Conservation (phyloP, 2,797 vertebrate genomes). For the Crenuchus spilurus region DNA sequence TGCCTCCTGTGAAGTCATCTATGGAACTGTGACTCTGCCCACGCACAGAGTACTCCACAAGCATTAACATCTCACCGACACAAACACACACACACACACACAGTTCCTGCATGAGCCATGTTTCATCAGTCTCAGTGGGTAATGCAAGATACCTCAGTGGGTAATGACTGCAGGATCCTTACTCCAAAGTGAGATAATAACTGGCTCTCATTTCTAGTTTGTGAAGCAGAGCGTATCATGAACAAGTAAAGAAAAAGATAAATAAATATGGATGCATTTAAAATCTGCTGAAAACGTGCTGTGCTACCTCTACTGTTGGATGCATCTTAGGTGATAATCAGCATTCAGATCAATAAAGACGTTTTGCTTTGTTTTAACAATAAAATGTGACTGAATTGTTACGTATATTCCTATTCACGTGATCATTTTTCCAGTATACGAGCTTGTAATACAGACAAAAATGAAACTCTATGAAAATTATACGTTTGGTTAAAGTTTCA, state of each 20-base stretch:
- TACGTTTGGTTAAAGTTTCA: no score
- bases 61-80: slow-evolving; percentile 47
- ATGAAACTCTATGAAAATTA: no score
- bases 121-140: slow-evolving; percentile 37
- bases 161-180: slow-evolving; percentile 40
- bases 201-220: slow-evolving; percentile 18
- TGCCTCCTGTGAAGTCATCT: slow-evolving; percentile 58
- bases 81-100: slow-evolving; percentile 34
- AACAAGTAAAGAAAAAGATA: not conserved
- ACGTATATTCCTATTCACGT: no score
- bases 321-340: no score
- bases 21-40: slow-evolving; percentile 49
- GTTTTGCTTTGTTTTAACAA: no score
- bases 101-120: slow-evolving; percentile 25
- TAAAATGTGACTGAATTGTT: no score
- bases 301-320: no score
- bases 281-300: no score
- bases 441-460: no score
- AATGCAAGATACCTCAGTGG: slow-evolving; percentile 41
- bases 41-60: slow-evolving; percentile 49
- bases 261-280: no score
- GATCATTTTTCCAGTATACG: no score
- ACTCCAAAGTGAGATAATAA: slow-evolving; percentile 19
- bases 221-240: not conserved
- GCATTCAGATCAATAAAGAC: no score